Percentiles rank a stretch among this genome's conserved stretches.
phyloP scores from a whole-genome alignment of 2,888 invertebrate genomes.

The Cryptocheilus praepositus region DNA sequence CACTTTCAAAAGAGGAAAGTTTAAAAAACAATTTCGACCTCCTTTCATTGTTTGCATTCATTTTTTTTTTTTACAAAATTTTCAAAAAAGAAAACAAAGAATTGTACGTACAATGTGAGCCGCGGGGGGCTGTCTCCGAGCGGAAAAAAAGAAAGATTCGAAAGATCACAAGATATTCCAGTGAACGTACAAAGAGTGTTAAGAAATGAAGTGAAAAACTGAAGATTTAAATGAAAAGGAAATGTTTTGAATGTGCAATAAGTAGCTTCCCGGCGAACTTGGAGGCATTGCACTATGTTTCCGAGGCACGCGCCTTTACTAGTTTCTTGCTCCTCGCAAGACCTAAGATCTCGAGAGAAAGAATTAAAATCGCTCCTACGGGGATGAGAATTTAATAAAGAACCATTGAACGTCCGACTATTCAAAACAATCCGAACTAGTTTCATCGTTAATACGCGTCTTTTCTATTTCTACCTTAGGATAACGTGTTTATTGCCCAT shows the following conservation, averaged over 20 bases:
- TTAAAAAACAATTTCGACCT: not conserved
- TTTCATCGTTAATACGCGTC: conserved; percentile 10
- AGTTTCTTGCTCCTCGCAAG: too few relatives aligned
- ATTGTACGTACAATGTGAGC: conserved; percentile 3
- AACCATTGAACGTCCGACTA: too few relatives aligned
- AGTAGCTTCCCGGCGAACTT: conserved; percentile 19
- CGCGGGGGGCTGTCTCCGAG: conserved; percentile 6
- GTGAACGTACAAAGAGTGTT: too few relatives aligned
- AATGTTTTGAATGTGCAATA: conserved; percentile 39
- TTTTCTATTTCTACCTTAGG: conserved; percentile 11
- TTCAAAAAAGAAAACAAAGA: conserved; percentile 4
- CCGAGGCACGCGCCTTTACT: conserved; percentile 1
- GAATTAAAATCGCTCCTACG: too few relatives aligned
- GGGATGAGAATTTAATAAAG: too few relatives aligned
- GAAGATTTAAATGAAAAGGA: too few relatives aligned
- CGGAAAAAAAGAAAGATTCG: not conserved
- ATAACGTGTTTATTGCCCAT: conserved; percentile 48
- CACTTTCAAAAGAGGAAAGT: conserved; percentile 1
- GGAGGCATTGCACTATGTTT: conserved; percentile 17
- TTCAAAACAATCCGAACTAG: not conserved
- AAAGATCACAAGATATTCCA: too few relatives aligned
- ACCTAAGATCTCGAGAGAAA: not conserved
- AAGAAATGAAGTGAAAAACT: too few relatives aligned
- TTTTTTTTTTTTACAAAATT: conserved; percentile 34
- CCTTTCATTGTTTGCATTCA: not conserved